A percentile compares a stretch with the other conserved stretches of the same genome.
Conservation (phyloP, 1,140 invertebrate species). For the Tribolium madens region DNA sequence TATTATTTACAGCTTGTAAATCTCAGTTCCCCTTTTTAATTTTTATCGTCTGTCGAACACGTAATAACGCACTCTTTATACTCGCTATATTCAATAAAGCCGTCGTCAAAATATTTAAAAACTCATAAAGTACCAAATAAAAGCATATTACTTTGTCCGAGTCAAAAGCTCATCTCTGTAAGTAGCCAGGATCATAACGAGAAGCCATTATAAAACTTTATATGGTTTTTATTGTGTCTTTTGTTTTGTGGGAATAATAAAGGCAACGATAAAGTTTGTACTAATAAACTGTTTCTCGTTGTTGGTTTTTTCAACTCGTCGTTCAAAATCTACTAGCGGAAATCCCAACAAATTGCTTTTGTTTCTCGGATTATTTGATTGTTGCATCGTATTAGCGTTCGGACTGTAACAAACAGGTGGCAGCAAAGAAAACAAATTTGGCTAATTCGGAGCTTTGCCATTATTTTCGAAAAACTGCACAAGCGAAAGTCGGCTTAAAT, state of each 20-base stretch:
- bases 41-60: not conserved
- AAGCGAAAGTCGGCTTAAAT: not conserved
- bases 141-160: not conserved
- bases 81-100: not conserved
- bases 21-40: not conserved
- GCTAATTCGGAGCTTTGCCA: slow-evolving; percentile 2
- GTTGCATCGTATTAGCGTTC: slow-evolving; percentile 45
- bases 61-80: not conserved
- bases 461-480: not conserved
- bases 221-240: slow-evolving; percentile 33
- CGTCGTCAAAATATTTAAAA: not conserved
- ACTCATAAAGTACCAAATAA: not conserved
- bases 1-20: slow-evolving; percentile 22
- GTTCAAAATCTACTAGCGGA: slow-evolving; percentile 9
- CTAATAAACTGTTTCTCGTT: slow-evolving; percentile 6
- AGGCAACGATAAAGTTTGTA: slow-evolving; percentile 12
- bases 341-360: slow-evolving; percentile 45
- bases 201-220: slow-evolving; percentile 33
- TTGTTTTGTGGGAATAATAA: slow-evolving; percentile 31
- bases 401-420: slow-evolving; percentile 43
- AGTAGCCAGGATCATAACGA: slow-evolving; percentile 1
- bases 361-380: slow-evolving; percentile 45
- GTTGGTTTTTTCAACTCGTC: slow-evolving; percentile 24
- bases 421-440: slow-evolving; percentile 42
- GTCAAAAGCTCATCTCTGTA: slow-evolving; percentile 4